Conservation (phyloP, 2,888 invertebrate genomes). For the Drosophila robusta region DNA sequence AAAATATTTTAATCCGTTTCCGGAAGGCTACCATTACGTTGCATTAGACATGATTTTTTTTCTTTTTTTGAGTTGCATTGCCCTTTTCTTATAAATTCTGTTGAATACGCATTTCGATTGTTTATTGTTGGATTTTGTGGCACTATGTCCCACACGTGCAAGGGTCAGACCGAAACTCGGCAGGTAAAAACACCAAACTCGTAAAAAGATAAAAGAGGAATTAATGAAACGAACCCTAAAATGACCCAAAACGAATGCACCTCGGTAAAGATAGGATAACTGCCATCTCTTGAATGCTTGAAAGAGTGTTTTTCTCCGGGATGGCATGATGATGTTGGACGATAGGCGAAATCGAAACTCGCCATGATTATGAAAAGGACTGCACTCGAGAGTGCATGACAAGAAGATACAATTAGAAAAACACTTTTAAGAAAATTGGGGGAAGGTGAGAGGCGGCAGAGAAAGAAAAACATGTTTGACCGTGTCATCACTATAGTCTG, state of each 20-base stretch:
- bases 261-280: slow-evolving; percentile 49
- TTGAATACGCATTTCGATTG: slow-evolving; percentile 34
- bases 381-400: slow-evolving; percentile 14
- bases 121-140: slow-evolving; percentile 61
- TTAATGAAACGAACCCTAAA: slow-evolving; percentile 71
- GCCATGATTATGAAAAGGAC: slow-evolving; percentile 10
- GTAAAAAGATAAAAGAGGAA: slow-evolving; percentile 64
- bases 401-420: slow-evolving; percentile 14
- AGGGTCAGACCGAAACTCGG: slow-evolving; percentile 69
- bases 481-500: slow-evolving; percentile 22
- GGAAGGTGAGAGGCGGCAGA: slow-evolving; percentile 6
- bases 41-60: slow-evolving; percentile 58
- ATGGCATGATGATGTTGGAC: slow-evolving; percentile 50
- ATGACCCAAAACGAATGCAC: slow-evolving; percentile 72
- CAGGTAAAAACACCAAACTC: slow-evolving; percentile 69
- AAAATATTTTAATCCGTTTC: slow-evolving; percentile 72
- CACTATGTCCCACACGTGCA: slow-evolving; percentile 81
- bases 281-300: slow-evolving; percentile 50
- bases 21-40: slow-evolving; percentile 70
- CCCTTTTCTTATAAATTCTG: slow-evolving; percentile 51
- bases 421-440: slow-evolving; percentile 13
- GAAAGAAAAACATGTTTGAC: slow-evolving; percentile 20
- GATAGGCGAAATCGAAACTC: slow-evolving; percentile 46
- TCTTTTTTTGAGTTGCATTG: slow-evolving; percentile 29
- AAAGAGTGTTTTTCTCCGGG: slow-evolving; percentile 37